phyloP scores from a whole-genome alignment of 2,888 invertebrate genomes.

The Shargacucullia verbasci region DNA sequence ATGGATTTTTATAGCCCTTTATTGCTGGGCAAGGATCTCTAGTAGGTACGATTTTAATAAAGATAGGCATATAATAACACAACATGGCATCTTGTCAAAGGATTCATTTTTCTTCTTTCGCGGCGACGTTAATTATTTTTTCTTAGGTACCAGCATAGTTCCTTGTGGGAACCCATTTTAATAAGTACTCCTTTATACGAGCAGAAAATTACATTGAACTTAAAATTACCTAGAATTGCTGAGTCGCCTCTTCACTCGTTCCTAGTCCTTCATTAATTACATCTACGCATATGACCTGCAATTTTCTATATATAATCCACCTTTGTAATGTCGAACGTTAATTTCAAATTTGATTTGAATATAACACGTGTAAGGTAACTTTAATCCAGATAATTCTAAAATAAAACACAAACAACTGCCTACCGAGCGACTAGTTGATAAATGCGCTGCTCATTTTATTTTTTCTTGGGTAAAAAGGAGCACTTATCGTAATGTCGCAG shows the following conservation, averaged over 20 bases:
- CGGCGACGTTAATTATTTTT: not conserved
- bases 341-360: conserved; percentile 21
- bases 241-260: not conserved
- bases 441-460: conserved; percentile 47
- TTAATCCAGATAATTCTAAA: conserved; percentile 47
- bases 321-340: conserved; percentile 22
- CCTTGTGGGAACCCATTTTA: conserved; percentile 13
- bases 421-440: conserved; percentile 53
- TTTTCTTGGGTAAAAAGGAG: conserved; percentile 49
- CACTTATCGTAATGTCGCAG: conserved; percentile 51
- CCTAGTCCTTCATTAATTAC: not conserved
- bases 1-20: conserved; percentile 30
- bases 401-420: conserved; percentile 36
- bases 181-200: not conserved
- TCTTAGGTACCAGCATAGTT: conserved; percentile 12
- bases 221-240: not conserved
- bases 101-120: not conserved
- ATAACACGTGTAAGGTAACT: conserved; percentile 37
- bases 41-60: conserved; percentile 27
- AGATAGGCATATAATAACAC: conserved; percentile 26
- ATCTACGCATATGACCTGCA: not conserved
- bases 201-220: not conserved
- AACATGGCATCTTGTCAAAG: not conserved
- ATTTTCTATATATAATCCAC: not conserved
- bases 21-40: conserved; percentile 14